Percentiles rank a stretch among this genome's conserved stretches.
Evolutionary conservation across 92 coral and sea anemone species (phyloP).

Genomic region (Porites divaricata): DNA sequence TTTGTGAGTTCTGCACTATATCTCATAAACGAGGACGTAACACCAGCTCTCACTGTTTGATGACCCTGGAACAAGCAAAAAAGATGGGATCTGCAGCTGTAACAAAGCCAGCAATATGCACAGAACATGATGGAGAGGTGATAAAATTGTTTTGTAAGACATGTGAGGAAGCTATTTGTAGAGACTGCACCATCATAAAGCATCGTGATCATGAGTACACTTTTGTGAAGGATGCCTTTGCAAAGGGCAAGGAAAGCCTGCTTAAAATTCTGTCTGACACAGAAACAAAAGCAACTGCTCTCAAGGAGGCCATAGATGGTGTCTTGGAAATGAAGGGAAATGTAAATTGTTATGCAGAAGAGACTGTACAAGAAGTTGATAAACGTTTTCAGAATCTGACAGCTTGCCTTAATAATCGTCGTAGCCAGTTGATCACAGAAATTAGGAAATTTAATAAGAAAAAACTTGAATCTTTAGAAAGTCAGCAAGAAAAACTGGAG

Average conservation of each 20-base stretch:
- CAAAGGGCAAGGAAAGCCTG: conserved; percentile 33
- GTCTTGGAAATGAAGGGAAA: conserved; percentile 27
- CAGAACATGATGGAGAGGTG: conserved; percentile 64
- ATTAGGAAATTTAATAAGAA: conserved; percentile 5
- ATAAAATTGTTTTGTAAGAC: conserved; percentile 70
- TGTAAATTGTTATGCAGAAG: conserved; percentile 14
- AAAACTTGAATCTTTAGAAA: conserved; percentile 42
- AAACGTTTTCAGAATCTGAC: conserved; percentile 17
- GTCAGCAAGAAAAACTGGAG: conserved; percentile 49
- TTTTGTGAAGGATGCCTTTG: conserved; percentile 54
- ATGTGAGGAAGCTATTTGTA: conserved; percentile 64
- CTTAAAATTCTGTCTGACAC: conserved; percentile 29
- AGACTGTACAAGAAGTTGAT: conserved; percentile 16
- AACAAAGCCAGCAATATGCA: conserved; percentile 47
- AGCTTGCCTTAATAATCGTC: conserved; percentile 13
- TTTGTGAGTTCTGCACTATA: conserved; percentile 63
- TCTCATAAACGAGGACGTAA: conserved; percentile 57
- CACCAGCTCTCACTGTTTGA: conserved; percentile 52
- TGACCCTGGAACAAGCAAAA: conserved; percentile 59
- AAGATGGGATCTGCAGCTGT: conserved; percentile 43
- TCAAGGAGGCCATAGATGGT: conserved; percentile 24
- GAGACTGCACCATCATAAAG: conserved; percentile 70
- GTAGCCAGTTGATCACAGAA: conserved; percentile 10
- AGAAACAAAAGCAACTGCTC: conserved; percentile 10
- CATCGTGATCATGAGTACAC: conserved; percentile 65